Evolutionary conservation across 2,797 vertebrate species (phyloP), one percentile per base, ranked within the genome.

Genomic region (Lepus oiostolus): DNA sequence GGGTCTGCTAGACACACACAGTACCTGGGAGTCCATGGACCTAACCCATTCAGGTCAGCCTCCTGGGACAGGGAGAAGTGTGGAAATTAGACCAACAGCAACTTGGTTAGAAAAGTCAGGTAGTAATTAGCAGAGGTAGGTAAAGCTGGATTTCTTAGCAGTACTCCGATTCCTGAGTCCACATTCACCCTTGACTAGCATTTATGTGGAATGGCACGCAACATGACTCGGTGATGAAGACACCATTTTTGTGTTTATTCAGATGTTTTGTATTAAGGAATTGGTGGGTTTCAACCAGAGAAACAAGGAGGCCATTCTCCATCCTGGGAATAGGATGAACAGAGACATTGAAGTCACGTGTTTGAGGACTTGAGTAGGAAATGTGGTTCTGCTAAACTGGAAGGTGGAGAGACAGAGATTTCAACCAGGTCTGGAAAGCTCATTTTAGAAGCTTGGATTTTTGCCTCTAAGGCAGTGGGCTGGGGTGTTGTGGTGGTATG

Each of bases 401-500:
- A 68, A 72, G 85, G 68, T 86, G 16, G 86, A 58, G 54, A 71
- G 50, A 60, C 70, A 54, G 38, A 89, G 62, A 26, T 76, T 24
- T 71, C 71, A 42, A 42, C 22, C 6, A 2, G 30, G 22, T 85
- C 87, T 70, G 17, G 26, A 90, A 88, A 93, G 42, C 50, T 88
- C 60, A 71, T 81, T 86, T 83, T 65, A 93, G 72, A 95, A 95
- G 80, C 42, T 91, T 90, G 63, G 42, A 65, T 90, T 95, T 96
- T 88, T 84, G n/a, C 93, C 81, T 80, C 74, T 68, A 76, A 52
- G 71, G 42, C 21, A 77, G 1, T 30, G 72, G 24, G 52, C 54
- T 21, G 17, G 42, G 54, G 14, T 63, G 14, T 32, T 26, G 30
- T 54, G 65, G 7, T 85, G 85, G 9, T 42, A 14, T 86, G 58